Evolutionary conservation across 2,888 invertebrate species (phyloP).

Genomic region (Drosophila paucipuncta): DNA sequence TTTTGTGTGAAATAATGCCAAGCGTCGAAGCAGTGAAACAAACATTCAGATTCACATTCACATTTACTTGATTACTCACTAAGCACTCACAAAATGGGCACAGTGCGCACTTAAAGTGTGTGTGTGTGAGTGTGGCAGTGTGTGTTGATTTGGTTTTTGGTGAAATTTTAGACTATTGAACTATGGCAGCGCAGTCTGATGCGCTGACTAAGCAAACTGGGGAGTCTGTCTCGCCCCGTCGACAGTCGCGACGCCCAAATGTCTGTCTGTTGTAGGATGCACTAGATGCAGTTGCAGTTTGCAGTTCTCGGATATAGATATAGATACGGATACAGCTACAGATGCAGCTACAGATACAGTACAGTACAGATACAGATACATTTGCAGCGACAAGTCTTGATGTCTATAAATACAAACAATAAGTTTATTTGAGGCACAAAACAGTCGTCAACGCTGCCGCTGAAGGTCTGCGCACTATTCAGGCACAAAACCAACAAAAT

Average conservation of each 20-base stretch:
- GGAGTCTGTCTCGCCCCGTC: slow-evolving; percentile 35
- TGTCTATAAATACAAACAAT: slow-evolving; percentile 67
- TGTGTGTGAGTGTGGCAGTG: slow-evolving; percentile 15
- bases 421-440: slow-evolving; percentile 68
- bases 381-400: slow-evolving; percentile 34
- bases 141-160: slow-evolving; percentile 47
- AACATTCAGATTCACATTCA: slow-evolving; percentile 18
- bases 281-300: slow-evolving; percentile 19
- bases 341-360: slow-evolving; percentile 12
- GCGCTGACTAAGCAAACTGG: slow-evolving; percentile 54
- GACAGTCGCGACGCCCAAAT: slow-evolving; percentile 63
- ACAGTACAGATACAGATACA: slow-evolving; percentile 10
- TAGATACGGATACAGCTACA: slow-evolving; percentile 19
- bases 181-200: slow-evolving; percentile 53
- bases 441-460: slow-evolving; percentile 52
- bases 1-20: slow-evolving; percentile 23
- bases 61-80: slow-evolving; percentile 66
- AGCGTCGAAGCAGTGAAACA: slow-evolving; percentile 18
- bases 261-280: slow-evolving; percentile 55
- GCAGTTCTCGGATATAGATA: slow-evolving; percentile 15
- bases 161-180: slow-evolving; percentile 78
- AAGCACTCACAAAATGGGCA: slow-evolving; percentile 66
- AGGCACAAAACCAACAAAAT: slow-evolving; percentile 42
- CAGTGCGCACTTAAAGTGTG: slow-evolving; percentile 58
- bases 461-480: slow-evolving; percentile 67